Conservation (phyloP, 2,113 vertebrate species). For the Epinephelus moara region DNA sequence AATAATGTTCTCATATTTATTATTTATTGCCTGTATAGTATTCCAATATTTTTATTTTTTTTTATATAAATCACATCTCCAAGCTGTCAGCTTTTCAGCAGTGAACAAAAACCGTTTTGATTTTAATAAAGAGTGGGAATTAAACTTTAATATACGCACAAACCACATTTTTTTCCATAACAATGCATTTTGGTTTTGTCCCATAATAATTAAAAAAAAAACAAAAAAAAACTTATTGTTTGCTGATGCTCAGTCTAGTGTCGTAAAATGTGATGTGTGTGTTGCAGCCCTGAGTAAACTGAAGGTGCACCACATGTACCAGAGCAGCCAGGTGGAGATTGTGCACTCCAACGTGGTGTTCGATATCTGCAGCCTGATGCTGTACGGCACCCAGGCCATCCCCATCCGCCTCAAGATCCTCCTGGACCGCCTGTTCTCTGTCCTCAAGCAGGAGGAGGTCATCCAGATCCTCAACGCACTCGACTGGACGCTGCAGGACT, state of each 20-base stretch:
- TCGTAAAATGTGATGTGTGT: conserved; percentile 22
- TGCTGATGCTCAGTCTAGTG: no score
- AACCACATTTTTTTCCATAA: background rate
- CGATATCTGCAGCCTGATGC: conserved; percentile 98
- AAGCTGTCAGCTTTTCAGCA: background rate
- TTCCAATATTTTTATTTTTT: background rate
- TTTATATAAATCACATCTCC: background rate
- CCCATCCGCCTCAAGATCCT: conserved; percentile 98
- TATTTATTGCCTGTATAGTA: background rate
- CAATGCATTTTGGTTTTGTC: background rate
- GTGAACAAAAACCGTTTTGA: background rate
- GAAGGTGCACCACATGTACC: conserved; percentile 92
- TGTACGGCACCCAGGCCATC: conserved; percentile 96
- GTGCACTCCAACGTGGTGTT: conserved; percentile 98
- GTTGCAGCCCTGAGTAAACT: conserved; percentile 94
- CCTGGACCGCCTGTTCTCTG: conserved; percentile 97
- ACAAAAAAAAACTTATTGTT: no score
- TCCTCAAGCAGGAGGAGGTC: conserved; percentile 97
- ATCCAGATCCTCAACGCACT: conserved; percentile 95
- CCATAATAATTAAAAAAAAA: no score
- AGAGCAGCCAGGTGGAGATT: conserved; percentile 96
- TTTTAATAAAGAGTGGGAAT: background rate
- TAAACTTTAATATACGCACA: background rate
- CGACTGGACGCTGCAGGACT: conserved; percentile 98
- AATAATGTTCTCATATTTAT: background rate